Evolutionary conservation across 1,140 invertebrate species (phyloP).

Genomic region (Neodiprion fabricii): DNA sequence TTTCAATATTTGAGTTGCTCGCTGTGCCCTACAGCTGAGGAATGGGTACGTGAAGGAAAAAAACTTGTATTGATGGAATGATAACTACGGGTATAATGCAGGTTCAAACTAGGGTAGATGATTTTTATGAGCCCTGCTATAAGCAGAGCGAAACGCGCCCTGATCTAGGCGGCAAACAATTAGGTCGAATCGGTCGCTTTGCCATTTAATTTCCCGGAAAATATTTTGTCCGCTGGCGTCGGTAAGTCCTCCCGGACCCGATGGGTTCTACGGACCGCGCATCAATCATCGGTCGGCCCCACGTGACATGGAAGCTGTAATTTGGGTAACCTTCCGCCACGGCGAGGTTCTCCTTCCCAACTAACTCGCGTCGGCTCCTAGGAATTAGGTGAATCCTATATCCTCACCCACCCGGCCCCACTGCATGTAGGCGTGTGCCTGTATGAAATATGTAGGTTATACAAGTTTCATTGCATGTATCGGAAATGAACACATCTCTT

Average conservation of each 20-base stretch:
- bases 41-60: no score
- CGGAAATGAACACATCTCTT: no score
- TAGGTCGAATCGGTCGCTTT: neutral
- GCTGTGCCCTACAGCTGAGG: constrained; percentile 41
- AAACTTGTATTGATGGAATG: no score
- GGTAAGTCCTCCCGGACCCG: neutral
- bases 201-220: constrained; percentile 1
- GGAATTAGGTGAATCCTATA: neutral
- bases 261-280: neutral
- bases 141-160: neutral
- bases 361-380: neutral
- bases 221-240: neutral
- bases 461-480: no score
- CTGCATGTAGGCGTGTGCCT: constrained; percentile 19
- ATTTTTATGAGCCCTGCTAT: no score
- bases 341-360: neutral
- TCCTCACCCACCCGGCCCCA: constrained; percentile 52
- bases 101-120: no score
- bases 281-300: neutral
- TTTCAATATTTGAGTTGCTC: constrained; percentile 36
- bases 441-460: no score
- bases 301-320: constrained; percentile 7
- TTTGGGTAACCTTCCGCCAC: neutral
- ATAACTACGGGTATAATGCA: no score
- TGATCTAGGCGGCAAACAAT: neutral